These are phyloP conservation scores for Pteronura brasiliensis DNA, from an alignment of 2,113 vertebrate genomes.

Conservation along the genomic window DNA sequence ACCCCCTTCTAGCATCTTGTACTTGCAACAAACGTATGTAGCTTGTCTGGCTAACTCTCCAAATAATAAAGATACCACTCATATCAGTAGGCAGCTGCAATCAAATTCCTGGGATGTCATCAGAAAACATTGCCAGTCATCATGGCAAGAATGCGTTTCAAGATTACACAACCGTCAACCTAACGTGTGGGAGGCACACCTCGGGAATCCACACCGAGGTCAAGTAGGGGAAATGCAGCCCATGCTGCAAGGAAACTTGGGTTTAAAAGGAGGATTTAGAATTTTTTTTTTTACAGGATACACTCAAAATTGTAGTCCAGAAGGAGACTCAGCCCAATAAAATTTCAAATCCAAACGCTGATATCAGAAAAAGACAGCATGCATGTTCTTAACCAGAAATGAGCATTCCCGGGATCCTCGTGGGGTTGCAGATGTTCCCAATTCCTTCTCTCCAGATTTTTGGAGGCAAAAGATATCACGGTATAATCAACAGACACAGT, in stretches of 20 bases:
- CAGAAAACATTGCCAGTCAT: constrained; percentile 33
- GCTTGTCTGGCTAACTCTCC: neutral
- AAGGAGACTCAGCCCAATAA: neutral
- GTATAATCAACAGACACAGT: neutral
- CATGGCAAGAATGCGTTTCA: neutral
- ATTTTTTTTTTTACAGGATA: neutral
- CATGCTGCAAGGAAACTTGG: neutral
- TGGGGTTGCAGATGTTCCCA: neutral
- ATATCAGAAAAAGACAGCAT: constrained; percentile 17
- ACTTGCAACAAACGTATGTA: constrained; percentile 1
- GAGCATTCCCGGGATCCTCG: neutral
- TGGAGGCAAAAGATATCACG: constrained; percentile 32
- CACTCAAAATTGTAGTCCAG: neutral
- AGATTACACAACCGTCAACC: constrained; percentile 51
- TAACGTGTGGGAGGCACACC: neutral
- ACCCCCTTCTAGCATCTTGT: neutral
- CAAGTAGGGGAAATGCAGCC: neutral
- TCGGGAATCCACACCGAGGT: neutral
- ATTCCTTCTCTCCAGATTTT: neutral
- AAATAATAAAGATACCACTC: constrained; percentile 54
- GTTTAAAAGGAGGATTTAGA: constrained; percentile 19
- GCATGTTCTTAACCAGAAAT: neutral
- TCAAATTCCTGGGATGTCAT: constrained; percentile 46
- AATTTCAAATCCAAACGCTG: constrained; percentile 15
- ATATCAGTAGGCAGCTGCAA: constrained; percentile 49